These are phyloP conservation scores for Peromyscus melanophrys DNA, from an alignment of 2,797 vertebrate genomes.

Conservation along the genomic window DNA sequence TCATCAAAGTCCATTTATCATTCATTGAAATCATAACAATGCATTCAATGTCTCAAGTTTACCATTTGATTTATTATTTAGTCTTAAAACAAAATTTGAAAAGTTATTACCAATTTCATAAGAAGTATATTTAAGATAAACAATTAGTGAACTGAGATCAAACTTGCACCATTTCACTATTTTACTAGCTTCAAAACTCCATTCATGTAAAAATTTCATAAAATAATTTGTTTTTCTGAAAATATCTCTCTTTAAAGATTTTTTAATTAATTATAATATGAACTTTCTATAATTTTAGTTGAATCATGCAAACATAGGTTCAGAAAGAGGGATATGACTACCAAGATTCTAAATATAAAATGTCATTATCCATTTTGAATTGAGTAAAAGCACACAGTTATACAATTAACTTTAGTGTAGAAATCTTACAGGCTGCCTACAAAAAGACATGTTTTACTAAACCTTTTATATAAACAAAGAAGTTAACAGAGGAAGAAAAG, in stretches of 20 bases:
- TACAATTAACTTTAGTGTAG: neutral
- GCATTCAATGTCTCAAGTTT: conserved; percentile 1
- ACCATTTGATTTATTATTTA: neutral
- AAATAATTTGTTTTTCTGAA: neutral
- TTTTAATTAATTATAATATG: neutral
- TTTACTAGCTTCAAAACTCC: neutral
- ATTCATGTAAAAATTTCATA: neutral
- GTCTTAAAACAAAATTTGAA: neutral
- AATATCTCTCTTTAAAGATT: neutral
- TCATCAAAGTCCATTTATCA: neutral
- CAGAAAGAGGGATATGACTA: neutral
- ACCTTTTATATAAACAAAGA: conserved; percentile 7
- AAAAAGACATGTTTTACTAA: neutral
- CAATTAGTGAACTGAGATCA: neutral
- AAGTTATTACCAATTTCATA: neutral
- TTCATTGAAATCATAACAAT: neutral
- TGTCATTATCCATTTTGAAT: neutral
- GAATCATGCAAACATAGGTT: neutral
- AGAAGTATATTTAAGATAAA: neutral
- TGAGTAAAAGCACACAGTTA: neutral
- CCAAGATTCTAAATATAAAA: neutral
- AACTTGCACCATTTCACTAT: neutral
- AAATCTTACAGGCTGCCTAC: neutral
- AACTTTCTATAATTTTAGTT: neutral
- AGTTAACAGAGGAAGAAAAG: neutral